Conservation (phyloP, 2,888 invertebrate species). For the Hirtodrosophila duncani region DNA sequence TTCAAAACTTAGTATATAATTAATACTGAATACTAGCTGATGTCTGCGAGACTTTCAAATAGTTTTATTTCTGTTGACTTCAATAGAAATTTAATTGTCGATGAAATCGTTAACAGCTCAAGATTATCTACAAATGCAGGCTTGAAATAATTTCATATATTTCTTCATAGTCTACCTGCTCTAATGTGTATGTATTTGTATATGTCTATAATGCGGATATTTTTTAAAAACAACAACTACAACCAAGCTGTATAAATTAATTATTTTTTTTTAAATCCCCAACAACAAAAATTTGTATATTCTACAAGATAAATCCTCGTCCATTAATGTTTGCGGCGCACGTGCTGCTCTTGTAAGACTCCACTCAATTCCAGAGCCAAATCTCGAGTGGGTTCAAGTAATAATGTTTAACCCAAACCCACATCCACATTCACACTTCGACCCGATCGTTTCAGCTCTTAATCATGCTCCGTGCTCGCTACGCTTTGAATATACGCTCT, state of each 20-base stretch:
- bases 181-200: constrained; percentile 17
- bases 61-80: too few relatives aligned
- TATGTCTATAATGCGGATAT: constrained; percentile 27
- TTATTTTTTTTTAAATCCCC: too few relatives aligned
- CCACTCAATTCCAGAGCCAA: constrained; percentile 23
- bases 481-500: constrained; percentile 32
- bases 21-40: too few relatives aligned
- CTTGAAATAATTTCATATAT: constrained; percentile 11
- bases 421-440: constrained; percentile 17
- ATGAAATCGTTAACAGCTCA: too few relatives aligned
- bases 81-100: too few relatives aligned
- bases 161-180: constrained; percentile 6
- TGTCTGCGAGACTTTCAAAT: too few relatives aligned
- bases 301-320: constrained; percentile 24
- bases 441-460: too few relatives aligned
- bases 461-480: too few relatives aligned
- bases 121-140: too few relatives aligned
- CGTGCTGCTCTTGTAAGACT: constrained; percentile 33
- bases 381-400: constrained; percentile 23
- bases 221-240: constrained; percentile 16
- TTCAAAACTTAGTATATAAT: too few relatives aligned
- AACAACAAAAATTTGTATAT: constrained; percentile 43
- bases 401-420: not conserved
- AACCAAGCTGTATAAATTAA: too few relatives aligned
- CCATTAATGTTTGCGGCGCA: constrained; percentile 26